Percentiles rank a stretch among this genome's conserved stretches.
Evolutionary conservation across 1,140 invertebrate genomes (phyloP).

Genomic region (Aphaenogaster ashmeadi): DNA sequence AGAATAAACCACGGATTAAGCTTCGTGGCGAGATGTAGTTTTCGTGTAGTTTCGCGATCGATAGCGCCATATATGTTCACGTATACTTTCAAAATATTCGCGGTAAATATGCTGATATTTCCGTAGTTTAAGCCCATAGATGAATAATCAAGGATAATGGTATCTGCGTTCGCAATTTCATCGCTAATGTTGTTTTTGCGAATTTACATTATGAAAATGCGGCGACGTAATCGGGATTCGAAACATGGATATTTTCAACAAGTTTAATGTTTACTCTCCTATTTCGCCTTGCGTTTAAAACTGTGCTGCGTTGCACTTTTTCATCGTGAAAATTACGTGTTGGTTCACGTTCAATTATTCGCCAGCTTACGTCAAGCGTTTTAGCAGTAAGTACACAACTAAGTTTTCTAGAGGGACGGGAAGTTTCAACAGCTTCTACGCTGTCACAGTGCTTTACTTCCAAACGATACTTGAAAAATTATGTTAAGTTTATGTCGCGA

Average conservation of each 20-base stretch:
- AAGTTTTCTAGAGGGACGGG: slow-evolving; percentile 37
- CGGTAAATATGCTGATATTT: slow-evolving; percentile 51
- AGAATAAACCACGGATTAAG: slow-evolving; percentile 58
- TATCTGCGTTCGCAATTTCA: slow-evolving; percentile 15
- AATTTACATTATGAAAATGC: slow-evolving; percentile 33
- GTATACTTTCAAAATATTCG: slow-evolving; percentile 51
- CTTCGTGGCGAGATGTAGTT: slow-evolving; percentile 57
- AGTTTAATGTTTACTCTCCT: slow-evolving; percentile 27
- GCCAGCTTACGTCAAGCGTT: slow-evolving; percentile 37
- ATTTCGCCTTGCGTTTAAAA: slow-evolving; percentile 18
- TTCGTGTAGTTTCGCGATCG: slow-evolving; percentile 57
- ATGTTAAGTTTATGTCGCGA: slow-evolving; percentile 50
- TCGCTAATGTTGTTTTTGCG: slow-evolving; percentile 20
- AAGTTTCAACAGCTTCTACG: slow-evolving; percentile 57
- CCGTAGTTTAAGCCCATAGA: slow-evolving; percentile 37
- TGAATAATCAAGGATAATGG: slow-evolving; percentile 59
- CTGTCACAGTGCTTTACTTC: slow-evolving; percentile 50
- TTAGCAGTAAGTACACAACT: slow-evolving; percentile 53
- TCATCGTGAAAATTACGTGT: slow-evolving; percentile 59
- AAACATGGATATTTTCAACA: slow-evolving; percentile 41
- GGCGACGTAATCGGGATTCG: slow-evolving; percentile 36
- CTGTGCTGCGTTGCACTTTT: slow-evolving; percentile 35
- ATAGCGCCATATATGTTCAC: slow-evolving; percentile 4
- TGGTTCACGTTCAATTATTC: slow-evolving; percentile 61
- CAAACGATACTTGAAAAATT: slow-evolving; percentile 60